These are phyloP conservation scores for Arvicanthis niloticus DNA, from an alignment of 2,113 vertebrate species.

Conservation along the genomic window DNA sequence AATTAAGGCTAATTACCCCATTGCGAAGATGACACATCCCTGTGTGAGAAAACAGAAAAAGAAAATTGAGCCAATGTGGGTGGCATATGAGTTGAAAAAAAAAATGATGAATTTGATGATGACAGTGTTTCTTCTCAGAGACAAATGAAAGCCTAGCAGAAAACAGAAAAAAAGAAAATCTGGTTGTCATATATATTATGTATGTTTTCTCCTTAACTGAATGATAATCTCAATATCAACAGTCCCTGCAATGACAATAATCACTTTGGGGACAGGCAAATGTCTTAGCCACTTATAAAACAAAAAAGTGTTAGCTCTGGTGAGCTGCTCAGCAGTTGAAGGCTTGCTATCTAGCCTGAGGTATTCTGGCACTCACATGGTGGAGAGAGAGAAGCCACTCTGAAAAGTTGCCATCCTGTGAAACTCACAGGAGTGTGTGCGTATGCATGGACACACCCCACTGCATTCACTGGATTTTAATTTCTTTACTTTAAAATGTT, in stretches of 20 bases:
- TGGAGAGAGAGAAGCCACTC: not conserved
- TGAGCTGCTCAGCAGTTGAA: not conserved
- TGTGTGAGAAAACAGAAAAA: not conserved
- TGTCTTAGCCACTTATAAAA: not conserved
- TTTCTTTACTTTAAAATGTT: not conserved
- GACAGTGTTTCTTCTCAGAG: not conserved
- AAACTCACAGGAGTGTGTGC: no score
- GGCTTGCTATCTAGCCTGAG: no score
- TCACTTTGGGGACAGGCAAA: not conserved
- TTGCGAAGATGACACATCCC: slow-evolving; percentile 24
- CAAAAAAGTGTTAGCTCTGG: not conserved
- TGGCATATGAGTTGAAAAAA: not conserved
- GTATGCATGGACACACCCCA: no score
- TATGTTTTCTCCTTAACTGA: not conserved
- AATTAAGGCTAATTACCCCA: slow-evolving; percentile 50
- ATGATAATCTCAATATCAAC: not conserved
- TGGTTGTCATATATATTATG: not conserved
- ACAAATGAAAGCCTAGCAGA: not conserved
- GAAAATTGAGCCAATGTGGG: slow-evolving; percentile 6
- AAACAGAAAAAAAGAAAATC: not conserved
- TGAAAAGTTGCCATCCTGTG: no score
- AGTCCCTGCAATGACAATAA: not conserved
- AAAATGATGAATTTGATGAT: not conserved
- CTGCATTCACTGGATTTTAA: not conserved
- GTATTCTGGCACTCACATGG: no score